A percentile compares a stretch with the other conserved stretches of the same genome.
These are phyloP conservation scores for Bimastos eiseni DNA, from an alignment of 2,888 invertebrate genomes.

Conservation along the genomic window DNA sequence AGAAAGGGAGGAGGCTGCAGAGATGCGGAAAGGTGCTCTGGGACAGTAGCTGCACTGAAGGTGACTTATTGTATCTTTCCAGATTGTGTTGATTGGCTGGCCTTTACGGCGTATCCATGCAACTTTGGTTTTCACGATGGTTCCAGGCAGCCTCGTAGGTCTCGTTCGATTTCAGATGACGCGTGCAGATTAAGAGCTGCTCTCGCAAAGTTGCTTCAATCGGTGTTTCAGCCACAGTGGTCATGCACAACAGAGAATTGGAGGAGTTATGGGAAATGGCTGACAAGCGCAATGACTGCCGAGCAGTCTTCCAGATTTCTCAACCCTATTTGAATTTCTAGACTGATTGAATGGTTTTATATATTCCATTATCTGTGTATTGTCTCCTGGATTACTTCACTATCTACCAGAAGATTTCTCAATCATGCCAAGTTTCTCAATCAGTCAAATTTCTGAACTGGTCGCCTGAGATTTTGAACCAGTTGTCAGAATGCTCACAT, in stretches of 20 bases:
- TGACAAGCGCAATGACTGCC: neutral
- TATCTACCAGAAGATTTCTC: neutral
- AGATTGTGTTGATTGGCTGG: neutral
- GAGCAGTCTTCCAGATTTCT: neutral
- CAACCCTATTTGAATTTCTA: neutral
- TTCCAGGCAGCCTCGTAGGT: neutral
- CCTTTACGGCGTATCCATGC: neutral
- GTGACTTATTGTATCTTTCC: neutral
- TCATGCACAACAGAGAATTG: neutral
- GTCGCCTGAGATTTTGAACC: neutral
- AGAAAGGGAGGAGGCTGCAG: neutral
- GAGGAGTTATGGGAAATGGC: too few species aligned
- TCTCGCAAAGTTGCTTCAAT: neutral
- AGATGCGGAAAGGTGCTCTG: neutral
- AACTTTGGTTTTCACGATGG: neutral
- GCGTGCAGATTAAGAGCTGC: neutral
- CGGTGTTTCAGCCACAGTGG: neutral
- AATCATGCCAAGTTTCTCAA: neutral
- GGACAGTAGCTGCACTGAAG: neutral
- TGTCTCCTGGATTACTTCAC: constrained; percentile 6
- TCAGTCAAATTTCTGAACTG: neutral
- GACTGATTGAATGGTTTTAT: neutral
- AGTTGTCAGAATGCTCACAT: neutral
- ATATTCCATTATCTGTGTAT: neutral
- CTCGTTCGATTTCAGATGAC: neutral